phyloP scores from a whole-genome alignment of 2,888 invertebrate species.

The Epsilonema sp. region DNA sequence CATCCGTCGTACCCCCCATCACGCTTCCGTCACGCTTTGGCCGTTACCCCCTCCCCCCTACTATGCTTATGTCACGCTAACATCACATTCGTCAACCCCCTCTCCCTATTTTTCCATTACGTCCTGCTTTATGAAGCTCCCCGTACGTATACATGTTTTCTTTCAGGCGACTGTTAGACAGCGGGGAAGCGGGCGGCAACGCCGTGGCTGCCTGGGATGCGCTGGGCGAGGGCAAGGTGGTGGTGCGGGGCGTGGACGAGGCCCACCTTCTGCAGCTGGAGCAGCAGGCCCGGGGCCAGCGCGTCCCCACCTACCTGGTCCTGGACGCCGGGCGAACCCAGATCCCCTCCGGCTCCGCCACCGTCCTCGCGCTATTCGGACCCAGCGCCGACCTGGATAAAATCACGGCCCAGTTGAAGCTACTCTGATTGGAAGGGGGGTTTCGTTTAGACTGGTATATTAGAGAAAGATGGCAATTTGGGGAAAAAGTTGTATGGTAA shows the following conservation, averaged over 20 bases:
- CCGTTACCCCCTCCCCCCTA: no score
- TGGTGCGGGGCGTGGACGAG: constrained; percentile 25
- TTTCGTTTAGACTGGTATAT: no score
- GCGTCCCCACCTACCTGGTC: constrained; percentile 31
- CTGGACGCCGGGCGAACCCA: constrained; percentile 36
- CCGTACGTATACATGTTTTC: background rate
- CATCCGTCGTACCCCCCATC: no score
- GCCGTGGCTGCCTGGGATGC: constrained; percentile 31
- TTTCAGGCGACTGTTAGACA: constrained; percentile 17
- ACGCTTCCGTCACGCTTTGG: no score
- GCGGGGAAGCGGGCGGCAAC: constrained; percentile 28
- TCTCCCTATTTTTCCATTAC: no score
- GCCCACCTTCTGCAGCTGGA: constrained; percentile 29
- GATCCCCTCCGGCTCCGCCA: constrained; percentile 28
- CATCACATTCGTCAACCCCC: no score
- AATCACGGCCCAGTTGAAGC: constrained; percentile 26
- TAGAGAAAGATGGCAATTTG: no score
- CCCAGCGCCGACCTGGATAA: constrained; percentile 24
- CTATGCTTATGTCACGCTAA: no score
- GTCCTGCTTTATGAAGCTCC: no score
- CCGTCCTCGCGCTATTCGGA: constrained; percentile 29
- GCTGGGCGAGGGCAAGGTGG: constrained; percentile 33
- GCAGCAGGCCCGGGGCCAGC: constrained; percentile 22
- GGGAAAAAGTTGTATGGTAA: no score
- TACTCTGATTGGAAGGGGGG: constrained; percentile 12